Evolutionary conservation across 2,797 vertebrate genomes (phyloP).

Genomic region (Brachymystax lenok): DNA sequence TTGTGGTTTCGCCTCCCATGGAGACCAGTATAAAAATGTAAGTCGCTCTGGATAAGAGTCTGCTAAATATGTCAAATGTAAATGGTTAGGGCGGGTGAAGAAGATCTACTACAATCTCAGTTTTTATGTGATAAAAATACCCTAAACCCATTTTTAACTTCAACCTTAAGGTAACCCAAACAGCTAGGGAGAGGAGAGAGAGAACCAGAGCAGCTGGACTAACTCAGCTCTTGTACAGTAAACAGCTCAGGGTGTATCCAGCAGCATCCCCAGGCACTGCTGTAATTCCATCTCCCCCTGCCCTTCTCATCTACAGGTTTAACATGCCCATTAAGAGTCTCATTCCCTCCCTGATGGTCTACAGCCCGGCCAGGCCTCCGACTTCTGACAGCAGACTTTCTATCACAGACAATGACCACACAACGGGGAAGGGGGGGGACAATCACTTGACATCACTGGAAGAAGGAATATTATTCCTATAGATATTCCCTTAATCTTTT

Average conservation of each 20-base stretch:
- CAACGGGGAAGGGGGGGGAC: constrained; percentile 38
- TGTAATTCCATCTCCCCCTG: not conserved
- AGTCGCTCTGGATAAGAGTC: too few species aligned
- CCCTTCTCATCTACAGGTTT: constrained; percentile 18
- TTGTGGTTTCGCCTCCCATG: too few species aligned
- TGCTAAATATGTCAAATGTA: too few species aligned
- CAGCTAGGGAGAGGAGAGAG: not conserved
- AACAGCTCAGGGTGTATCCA: constrained; percentile 3
- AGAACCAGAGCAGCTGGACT: constrained; percentile 64
- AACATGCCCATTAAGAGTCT: constrained; percentile 48
- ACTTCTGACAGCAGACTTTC: constrained; percentile 37
- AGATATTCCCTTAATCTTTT: constrained; percentile 47
- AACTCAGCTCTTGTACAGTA: constrained; percentile 51
- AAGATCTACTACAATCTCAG: not conserved
- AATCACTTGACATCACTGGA: constrained; percentile 56
- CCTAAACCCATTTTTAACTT: not conserved
- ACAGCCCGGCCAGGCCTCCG: constrained; percentile 21
- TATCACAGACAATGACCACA: constrained; percentile 53
- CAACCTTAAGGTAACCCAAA: not conserved
- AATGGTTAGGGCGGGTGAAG: too few species aligned
- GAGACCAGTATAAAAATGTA: too few species aligned
- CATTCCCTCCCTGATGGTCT: constrained; percentile 4
- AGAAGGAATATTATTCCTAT: constrained; percentile 14
- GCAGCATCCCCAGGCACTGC: not conserved
- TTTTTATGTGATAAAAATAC: constrained; percentile 15